Base-by-base conservation (phyloP, 1,140 invertebrate species). In the Oreohelix idahoensis region DNA sequence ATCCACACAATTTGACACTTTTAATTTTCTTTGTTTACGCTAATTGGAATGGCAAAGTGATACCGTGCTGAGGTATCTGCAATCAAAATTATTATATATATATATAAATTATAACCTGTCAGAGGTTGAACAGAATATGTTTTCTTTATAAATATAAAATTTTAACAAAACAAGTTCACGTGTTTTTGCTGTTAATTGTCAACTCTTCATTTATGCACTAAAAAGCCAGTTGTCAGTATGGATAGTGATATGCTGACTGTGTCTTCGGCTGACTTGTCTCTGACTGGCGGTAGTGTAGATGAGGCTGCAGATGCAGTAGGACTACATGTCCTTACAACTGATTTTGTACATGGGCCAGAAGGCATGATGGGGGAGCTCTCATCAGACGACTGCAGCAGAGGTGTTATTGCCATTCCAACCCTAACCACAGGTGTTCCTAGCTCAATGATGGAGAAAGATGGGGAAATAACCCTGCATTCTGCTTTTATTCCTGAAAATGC, bases 401-500 rank as follows among this genome's bases (percentile, higher is more conserved):
- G 36, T 13, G 36, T 66, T n/a, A 79, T 79, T 63, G 13, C 77
- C 32, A 36, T 77, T 23, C 75, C 45, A 5, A 11, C 29, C 66
- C 51, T 78, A 32, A 36, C 51, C 8, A 13, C 76, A 35, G 77
- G 29, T 66, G 53, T 79, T n/a, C 23, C 51, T 36, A 32, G 5
- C 15, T 36, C 77, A 58, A 32, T 69, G 2, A 39, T 79, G 17
- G 77, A 69, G 36, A 79, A 79, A 45, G 77, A 79, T 79, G 77
- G 77, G 36, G 77, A 79, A 69, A 79, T 79, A 49, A 79, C 77
- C 5, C 77, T 79, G 0, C 29, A 79, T 79, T 79, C 77, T n/a
- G 35, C 77, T 38, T 79, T 79, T 23, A 79, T 79, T 66, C 77
- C 77, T 66, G 51, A 79, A 42, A 79, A 79, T 79, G 77, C 77